Base-by-base conservation (phyloP, 1,140 invertebrate species). In the Drosophila lacertosa region DNA sequence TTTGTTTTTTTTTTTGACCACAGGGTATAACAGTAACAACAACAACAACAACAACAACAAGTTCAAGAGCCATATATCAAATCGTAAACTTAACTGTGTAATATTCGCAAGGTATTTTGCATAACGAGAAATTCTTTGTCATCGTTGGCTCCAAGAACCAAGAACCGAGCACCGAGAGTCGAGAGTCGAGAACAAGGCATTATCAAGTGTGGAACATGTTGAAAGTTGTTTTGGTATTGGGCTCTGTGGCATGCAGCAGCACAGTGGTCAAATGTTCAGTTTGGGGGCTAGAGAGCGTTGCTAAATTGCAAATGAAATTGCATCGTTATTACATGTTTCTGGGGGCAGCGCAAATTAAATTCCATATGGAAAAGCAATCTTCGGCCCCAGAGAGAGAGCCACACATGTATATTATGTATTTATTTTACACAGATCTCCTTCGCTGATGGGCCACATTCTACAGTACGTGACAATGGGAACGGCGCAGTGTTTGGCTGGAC, bases 361-460 rank as follows among this genome's bases (percentile, higher is more conserved):
- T 90, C 88, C 89, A 81, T 88, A 84, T 86, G 86, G 83, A 82
- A 90, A 90, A 90, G 88, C 82, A 90, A 90, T 90, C 88, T 84
- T 72, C n/a, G n/a, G 58, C 42, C 68, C n/a, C n/a, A n/a, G n/a
- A n/a, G n/a, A n/a, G 24, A 58, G 65, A 42, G 44, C 47, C 69
- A 60, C 65, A 59, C 62, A 74, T 4, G 16, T 51, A 11, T 51
- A 51, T 54, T 54, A 54, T 84, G 80, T 84, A 84, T 88, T 84
- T 84, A 88, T 84, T 84, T 84, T 84, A 68, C 68, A 69, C 60
- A 67, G 48, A 81, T 65, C 73, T 88, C 71, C 71, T 76, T 32
- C 60, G 11, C 48, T 69, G 60, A 79, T 72, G 66, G 66, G 32
- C 51, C 60, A 59, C 64, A 74, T 58, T 62, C 65, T 42, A 11